Evolutionary conservation across 2,797 vertebrate genomes (phyloP).

Genomic region (Anguilla megastoma): DNA sequence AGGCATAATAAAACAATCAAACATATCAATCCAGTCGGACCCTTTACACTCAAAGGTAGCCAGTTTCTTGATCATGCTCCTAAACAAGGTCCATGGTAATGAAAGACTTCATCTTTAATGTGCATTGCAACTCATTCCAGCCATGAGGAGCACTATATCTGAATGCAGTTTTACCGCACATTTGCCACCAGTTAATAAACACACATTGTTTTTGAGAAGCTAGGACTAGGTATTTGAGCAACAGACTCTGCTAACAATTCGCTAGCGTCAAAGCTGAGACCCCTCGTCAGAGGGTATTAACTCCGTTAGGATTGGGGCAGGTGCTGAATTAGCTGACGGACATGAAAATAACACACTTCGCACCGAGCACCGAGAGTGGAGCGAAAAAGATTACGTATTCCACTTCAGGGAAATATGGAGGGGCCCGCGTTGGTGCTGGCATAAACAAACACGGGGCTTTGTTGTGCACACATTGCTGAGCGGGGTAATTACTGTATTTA

Average conservation of each 20-base stretch:
- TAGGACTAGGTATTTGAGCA: neutral
- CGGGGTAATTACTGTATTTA: slow-evolving; percentile 2
- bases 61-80: too few relatives aligned
- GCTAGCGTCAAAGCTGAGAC: neutral
- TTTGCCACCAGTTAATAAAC: too few relatives aligned
- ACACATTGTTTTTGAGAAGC: neutral
- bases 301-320: slow-evolving; percentile 8
- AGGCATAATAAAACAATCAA: too few relatives aligned
- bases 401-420: neutral
- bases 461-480: neutral
- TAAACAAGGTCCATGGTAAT: too few relatives aligned
- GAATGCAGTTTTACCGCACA: too few relatives aligned
- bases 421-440: neutral
- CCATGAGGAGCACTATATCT: too few relatives aligned
- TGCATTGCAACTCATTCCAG: too few relatives aligned
- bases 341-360: slow-evolving; percentile 16
- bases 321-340: slow-evolving; percentile 6
- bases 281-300: neutral
- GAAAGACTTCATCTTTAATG: too few relatives aligned
- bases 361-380: neutral
- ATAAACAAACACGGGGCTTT: neutral
- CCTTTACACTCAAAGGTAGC: too few relatives aligned
- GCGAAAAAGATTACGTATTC: neutral
- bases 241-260: slow-evolving; percentile 20
- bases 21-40: too few relatives aligned